Conservation (phyloP, 1,140 invertebrate species). For the Oedothorax gibbosus region DNA sequence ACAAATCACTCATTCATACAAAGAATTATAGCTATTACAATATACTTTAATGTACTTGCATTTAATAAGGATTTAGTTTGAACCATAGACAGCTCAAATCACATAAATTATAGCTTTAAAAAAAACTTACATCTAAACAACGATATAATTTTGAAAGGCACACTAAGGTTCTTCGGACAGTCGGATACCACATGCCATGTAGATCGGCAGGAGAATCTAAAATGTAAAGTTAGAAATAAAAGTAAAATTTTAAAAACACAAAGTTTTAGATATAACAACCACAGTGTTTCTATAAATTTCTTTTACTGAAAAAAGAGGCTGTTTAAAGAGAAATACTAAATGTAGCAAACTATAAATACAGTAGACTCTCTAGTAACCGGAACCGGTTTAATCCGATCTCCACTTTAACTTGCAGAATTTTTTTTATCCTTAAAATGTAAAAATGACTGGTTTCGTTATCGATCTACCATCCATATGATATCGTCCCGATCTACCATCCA, state of each 20-base stretch:
- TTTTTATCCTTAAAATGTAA: too few relatives aligned
- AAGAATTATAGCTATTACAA: background rate
- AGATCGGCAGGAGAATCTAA: conserved; percentile 88
- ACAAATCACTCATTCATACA: conserved; percentile 9
- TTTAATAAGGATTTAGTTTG: background rate
- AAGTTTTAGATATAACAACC: background rate
- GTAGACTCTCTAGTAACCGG: too few relatives aligned
- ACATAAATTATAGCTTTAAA: conserved; percentile 23
- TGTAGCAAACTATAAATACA: too few relatives aligned
- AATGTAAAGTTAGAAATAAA: background rate
- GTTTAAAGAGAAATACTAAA: background rate
- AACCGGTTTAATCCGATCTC: too few relatives aligned
- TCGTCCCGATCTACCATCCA: too few relatives aligned
- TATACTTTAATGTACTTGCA: background rate
- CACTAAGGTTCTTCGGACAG: conserved; percentile 91
- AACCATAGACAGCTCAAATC: background rate
- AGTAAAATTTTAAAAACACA: background rate
- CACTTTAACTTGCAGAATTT: too few relatives aligned
- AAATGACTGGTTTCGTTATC: too few relatives aligned
- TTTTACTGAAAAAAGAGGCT: background rate
- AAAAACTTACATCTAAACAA: conserved; percentile 83
- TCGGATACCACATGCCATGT: conserved; percentile 99
- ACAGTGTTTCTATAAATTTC: background rate
- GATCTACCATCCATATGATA: too few relatives aligned
- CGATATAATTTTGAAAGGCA: conserved; percentile 95